Evolutionary conservation across 2,888 invertebrate species (phyloP).

Genomic region (Aethes cnicana): DNA sequence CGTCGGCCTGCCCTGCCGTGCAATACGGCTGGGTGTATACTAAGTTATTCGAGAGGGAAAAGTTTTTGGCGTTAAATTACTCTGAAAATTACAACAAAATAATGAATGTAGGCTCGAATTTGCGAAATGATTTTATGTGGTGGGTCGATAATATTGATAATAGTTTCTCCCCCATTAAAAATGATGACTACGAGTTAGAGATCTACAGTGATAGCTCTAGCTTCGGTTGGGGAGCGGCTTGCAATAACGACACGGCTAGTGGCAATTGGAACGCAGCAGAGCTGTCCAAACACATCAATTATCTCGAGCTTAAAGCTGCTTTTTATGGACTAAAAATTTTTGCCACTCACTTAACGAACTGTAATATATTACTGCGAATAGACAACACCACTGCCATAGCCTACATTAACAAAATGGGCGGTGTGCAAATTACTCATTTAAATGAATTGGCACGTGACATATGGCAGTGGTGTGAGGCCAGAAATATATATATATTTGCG

Average conservation of each 20-base stretch:
- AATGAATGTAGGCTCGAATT: background rate
- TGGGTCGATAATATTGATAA: background rate
- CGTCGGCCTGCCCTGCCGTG: constrained; percentile 2
- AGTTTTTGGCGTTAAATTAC: background rate
- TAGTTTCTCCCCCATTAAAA: too few relatives aligned
- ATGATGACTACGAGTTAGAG: too few relatives aligned
- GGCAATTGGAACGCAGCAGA: too few relatives aligned
- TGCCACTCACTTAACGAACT: background rate
- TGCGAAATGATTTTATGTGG: background rate
- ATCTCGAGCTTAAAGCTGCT: background rate
- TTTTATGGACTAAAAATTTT: background rate
- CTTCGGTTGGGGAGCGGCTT: too few relatives aligned
- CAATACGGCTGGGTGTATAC: constrained; percentile 8
- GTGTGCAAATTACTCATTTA: background rate
- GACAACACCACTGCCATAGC: constrained; percentile 1
- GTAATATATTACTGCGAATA: background rate
- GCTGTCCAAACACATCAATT: background rate
- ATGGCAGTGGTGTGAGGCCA: background rate
- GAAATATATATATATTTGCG: background rate
- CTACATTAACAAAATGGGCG: background rate
- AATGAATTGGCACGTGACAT: background rate
- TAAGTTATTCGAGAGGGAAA: constrained; percentile 5
- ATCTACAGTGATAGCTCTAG: too few relatives aligned
- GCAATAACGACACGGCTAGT: too few relatives aligned
- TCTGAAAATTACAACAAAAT: constrained; percentile 1